Base-by-base conservation (phyloP, 2,797 vertebrate genomes). In the Nannoperca obscura region DNA sequence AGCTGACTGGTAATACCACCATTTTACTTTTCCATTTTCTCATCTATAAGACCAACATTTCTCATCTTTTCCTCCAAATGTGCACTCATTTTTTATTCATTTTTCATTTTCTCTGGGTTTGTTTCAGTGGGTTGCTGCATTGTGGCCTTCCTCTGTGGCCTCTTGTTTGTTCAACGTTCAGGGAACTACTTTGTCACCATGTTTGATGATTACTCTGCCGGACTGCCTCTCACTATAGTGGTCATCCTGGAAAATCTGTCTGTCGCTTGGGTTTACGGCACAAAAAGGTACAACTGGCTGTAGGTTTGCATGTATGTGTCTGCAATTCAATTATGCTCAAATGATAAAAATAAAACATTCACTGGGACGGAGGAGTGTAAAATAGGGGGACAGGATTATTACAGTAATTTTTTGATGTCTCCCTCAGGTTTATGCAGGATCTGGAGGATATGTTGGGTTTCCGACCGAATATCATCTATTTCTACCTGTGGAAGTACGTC, bases 171-270 rank as follows among this genome's bases (percentile, higher is more conserved):
- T 85, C 97, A 99, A 89, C 97, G 96, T 59, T 98, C 97, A 1
- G 97, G 97, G 69, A 99, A 99, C 83, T 99, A 99, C 91, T 99
- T 96, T 86, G 97, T 99, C 93, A 97, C 96, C 87, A 99, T 99
- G 97, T 99, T 99, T 72, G 97, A 99, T 0, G 97, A 99, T 81
- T 99, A 98, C 81, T 99, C 97, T 0, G 97, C 97, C 34, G 98
- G 97, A 0, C 90, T 99, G 88, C 97, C 97, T 0, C 97, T 99
- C 91, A 98, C 97, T 0, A 89, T 98, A 0, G 97, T 99, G 52
- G 97, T 99, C 83, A 97, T 98, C 90, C 93, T 99, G 74, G 97
- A 99, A 92, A 99, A 99, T 86, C 77, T 98, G 0, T 97, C 97
- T 0, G 97, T 99, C 74, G 96, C 97, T 70, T 99, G 97, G 97